Conservation (phyloP, 2,888 invertebrate genomes). For the Parelbella ahira region DNA sequence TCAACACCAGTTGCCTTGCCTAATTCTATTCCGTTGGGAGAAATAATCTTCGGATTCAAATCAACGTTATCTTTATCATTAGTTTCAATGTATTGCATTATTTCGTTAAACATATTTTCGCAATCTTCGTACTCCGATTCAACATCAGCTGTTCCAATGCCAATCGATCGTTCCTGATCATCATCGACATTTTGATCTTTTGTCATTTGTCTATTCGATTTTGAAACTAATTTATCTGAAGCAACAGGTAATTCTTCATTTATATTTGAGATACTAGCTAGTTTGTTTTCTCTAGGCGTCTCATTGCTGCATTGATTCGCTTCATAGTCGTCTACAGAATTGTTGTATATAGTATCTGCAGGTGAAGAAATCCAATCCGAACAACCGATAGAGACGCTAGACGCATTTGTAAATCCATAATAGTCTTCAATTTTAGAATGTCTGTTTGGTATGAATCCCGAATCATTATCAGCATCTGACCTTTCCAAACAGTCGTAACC, state of each 20-base stretch:
- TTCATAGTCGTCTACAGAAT: slow-evolving; percentile 47
- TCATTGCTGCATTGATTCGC: slow-evolving; percentile 7
- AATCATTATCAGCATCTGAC: slow-evolving; percentile 44
- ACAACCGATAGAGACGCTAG: slow-evolving; percentile 59
- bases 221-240: slow-evolving; percentile 9
- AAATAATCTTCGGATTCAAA: slow-evolving; percentile 47
- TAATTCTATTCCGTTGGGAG: slow-evolving; percentile 54
- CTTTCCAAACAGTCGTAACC: slow-evolving; percentile 56
- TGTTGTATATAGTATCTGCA: slow-evolving; percentile 53
- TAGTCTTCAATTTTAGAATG: slow-evolving; percentile 49
- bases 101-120: slow-evolving; percentile 65
- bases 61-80: slow-evolving; percentile 36
- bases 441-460: slow-evolving; percentile 45
- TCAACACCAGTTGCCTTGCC: slow-evolving; percentile 61
- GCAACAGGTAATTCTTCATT: slow-evolving; percentile 1
- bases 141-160: slow-evolving; percentile 24
- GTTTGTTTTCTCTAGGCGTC: slow-evolving; percentile 3
- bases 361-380: slow-evolving; percentile 66
- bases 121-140: slow-evolving; percentile 37
- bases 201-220: slow-evolving; percentile 7
- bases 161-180: too few relatives aligned
- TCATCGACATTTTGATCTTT: slow-evolving; percentile 20
- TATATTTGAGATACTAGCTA: neutral
- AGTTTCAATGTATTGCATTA: slow-evolving; percentile 60
- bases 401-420: slow-evolving; percentile 59